Evolutionary conservation across 2,888 invertebrate species (phyloP).

Genomic region (Eudasyphora cyanicolor): DNA sequence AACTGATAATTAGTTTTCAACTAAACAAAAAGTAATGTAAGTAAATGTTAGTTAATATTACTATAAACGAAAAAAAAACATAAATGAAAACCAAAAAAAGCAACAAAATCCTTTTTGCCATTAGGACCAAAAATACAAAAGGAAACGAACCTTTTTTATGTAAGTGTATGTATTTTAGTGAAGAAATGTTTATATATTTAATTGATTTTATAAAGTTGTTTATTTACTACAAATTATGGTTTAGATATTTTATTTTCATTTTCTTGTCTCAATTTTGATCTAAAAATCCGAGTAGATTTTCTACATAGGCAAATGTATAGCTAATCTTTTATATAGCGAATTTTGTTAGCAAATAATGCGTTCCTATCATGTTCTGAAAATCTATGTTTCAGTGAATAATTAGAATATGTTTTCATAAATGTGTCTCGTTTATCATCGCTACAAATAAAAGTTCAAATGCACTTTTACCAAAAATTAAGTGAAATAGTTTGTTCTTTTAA

Average conservation of each 20-base stretch:
- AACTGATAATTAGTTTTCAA: conserved; percentile 51
- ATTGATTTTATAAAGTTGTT: neutral
- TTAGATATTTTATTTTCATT: neutral
- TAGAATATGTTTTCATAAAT: too few species aligned
- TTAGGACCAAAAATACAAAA: conserved; percentile 68
- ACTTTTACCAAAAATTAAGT: too few species aligned
- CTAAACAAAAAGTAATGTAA: conserved; percentile 51
- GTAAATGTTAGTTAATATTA: conserved; percentile 60
- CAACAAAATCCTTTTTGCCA: conserved; percentile 53
- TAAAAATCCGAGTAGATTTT: too few species aligned
- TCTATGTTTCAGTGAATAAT: too few species aligned
- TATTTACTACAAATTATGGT: neutral
- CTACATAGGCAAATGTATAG: too few species aligned
- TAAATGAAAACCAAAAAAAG: neutral
- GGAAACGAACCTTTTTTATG: neutral
- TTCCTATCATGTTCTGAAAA: too few species aligned
- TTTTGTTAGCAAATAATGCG: too few species aligned
- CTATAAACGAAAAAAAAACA: neutral
- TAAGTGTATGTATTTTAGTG: conserved; percentile 5
- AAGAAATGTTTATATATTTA: neutral
- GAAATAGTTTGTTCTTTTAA: too few species aligned
- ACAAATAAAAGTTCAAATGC: too few species aligned
- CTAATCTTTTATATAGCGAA: too few species aligned
- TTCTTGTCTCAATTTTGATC: neutral
- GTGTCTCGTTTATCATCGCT: too few species aligned